A percentile compares a stretch with the other conserved stretches of the same genome.
These are phyloP conservation scores for Neolamprologus fasciatus DNA, from an alignment of 2,113 vertebrate species.

Conservation along the genomic window DNA sequence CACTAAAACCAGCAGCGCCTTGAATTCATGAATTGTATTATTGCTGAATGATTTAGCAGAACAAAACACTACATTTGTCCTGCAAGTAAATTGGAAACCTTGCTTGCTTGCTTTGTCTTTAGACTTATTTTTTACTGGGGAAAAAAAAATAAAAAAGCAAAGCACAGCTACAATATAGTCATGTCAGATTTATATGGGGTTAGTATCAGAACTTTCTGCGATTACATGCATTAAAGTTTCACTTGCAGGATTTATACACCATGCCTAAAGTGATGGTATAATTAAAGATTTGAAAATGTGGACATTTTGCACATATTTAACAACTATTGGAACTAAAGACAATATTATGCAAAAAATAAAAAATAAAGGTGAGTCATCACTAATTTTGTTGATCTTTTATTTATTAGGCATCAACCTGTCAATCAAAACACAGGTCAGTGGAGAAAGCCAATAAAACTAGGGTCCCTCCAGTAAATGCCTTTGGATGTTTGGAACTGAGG, in stretches of 20 bases:
- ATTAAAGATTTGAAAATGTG: not conserved
- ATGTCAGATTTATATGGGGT: not conserved
- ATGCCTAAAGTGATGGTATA: not conserved
- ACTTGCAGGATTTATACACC: not conserved
- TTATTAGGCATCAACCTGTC: not conserved
- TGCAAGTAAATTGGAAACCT: not conserved
- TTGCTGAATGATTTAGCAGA: not conserved
- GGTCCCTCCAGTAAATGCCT: not conserved
- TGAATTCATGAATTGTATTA: not conserved
- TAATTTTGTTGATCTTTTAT: not conserved
- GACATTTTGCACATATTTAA: not conserved
- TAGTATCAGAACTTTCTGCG: not conserved
- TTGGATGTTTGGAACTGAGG: not conserved
- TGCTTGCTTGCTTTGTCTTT: not conserved
- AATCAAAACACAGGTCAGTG: constrained; percentile 3
- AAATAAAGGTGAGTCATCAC: not conserved
- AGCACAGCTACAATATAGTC: not conserved
- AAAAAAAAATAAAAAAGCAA: rapidly evolving
- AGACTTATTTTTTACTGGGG: not conserved
- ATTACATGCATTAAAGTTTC: not conserved
- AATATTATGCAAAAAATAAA: not conserved
- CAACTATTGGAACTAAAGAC: not conserved
- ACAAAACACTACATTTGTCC: not conserved
- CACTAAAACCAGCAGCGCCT: not conserved
- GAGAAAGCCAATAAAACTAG: not conserved